Evolutionary conservation across 2,888 invertebrate species (phyloP), one percentile per base, ranked within the genome.

Genomic region (Drosophila flavopinicola): DNA sequence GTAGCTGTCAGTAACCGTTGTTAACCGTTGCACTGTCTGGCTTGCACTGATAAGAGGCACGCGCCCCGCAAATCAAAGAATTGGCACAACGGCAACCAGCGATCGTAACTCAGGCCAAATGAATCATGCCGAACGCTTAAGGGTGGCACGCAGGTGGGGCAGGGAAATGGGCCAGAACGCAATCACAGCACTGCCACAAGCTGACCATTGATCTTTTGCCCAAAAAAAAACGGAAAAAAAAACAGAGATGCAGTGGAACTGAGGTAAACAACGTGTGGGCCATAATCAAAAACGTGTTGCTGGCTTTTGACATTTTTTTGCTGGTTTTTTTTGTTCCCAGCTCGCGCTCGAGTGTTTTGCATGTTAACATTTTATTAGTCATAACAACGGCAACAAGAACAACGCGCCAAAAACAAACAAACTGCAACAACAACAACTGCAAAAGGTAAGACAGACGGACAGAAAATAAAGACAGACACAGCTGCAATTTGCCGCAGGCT

Each of bases 301-400:
- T 82, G 79, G 53, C 75, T 80, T 85, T 87, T 88, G 88, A 88
- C 88, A 88, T 88, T 87, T 87, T 76, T 69, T 60, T 35, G 20
- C 3, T 48, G 9, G 11, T 64, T 61, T 38, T 75, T 74, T 80
- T 66, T 56, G 59, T 53, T 38, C 17, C 29, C 37, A 25, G 35
- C 37, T 51, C 11, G 30, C 37, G 65, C 58, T 75, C 78, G 79
- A 82, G 73, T 85, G 75, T 73, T 85, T 87, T 88, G 88, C 87
- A 87, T 88, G 85, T 87, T 85, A 88, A 87, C 86, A 87, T 88
- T 88, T 87, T 86, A 88, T 88, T 88, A 88, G 87, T 88, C 88
- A 88, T 88, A 87, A 87, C 82, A 71, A 67, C 74, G 61, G 53
- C 61, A 60, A 64, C 45, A 68, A 75, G 59, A 61, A 66, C 57